Conservation (phyloP, 2,113 vertebrate species). For the Dendropsophus ebraccatus region DNA sequence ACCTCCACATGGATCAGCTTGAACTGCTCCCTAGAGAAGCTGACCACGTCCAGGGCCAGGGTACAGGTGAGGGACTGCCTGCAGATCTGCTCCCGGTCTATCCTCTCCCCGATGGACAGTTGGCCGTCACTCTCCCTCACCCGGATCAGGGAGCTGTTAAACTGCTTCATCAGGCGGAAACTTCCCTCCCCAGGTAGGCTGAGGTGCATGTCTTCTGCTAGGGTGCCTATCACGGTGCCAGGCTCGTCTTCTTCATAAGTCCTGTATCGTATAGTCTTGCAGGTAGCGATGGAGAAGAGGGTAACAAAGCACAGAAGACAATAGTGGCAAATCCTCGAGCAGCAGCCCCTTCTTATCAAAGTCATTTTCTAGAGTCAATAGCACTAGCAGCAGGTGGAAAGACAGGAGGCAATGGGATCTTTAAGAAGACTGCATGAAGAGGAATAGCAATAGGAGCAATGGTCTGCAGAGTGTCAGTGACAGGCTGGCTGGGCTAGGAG, state of each 20-base stretch:
- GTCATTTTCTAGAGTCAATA: constrained; percentile 61
- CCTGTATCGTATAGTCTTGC: constrained; percentile 89
- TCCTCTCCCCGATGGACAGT: constrained; percentile 85
- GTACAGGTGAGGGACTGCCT: constrained; percentile 83
- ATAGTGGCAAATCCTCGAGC: constrained; percentile 60
- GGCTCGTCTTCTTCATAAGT: constrained; percentile 88
- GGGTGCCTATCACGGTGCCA: constrained; percentile 90
- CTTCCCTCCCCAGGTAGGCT: constrained; percentile 80
- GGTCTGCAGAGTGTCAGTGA: neutral
- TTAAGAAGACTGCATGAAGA: constrained; percentile 8
- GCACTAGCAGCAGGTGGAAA: neutral
- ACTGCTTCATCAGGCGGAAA: constrained; percentile 94
- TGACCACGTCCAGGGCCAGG: constrained; percentile 92
- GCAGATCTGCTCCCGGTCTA: constrained; percentile 91
- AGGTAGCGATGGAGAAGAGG: constrained; percentile 67
- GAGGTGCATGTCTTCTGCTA: constrained; percentile 90
- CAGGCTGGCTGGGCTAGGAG: neutral
- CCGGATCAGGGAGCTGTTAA: constrained; percentile 88
- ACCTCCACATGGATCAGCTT: constrained; percentile 93
- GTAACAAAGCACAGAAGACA: constrained; percentile 70
- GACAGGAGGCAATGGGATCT: neutral
- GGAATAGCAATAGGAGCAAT: neutral
- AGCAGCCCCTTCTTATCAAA: constrained; percentile 43
- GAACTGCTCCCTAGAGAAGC: constrained; percentile 89
- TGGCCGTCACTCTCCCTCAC: constrained; percentile 91